These are phyloP conservation scores for Elephantulus edwardii DNA, from an alignment of 2,113 vertebrate species.

Conservation along the genomic window DNA sequence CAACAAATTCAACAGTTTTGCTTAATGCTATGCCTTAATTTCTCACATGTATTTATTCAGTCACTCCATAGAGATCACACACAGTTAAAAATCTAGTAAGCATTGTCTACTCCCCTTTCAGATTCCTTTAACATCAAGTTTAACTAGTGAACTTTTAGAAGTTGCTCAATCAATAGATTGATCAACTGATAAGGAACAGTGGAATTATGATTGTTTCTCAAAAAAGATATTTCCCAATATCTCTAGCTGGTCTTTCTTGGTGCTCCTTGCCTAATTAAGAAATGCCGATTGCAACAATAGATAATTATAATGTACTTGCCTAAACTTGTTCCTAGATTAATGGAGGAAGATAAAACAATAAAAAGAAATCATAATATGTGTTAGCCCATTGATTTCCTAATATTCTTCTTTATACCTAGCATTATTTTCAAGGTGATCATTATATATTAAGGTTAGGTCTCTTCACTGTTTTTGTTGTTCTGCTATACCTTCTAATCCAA, in stretches of 20 bases:
- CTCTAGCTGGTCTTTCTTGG: not conserved
- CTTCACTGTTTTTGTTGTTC: not conserved
- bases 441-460: slow-evolving; percentile 24
- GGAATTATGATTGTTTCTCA: slow-evolving; percentile 15
- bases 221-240: slow-evolving; percentile 33
- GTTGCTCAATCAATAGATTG: not conserved
- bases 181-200: not conserved
- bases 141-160: not conserved
- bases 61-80: not conserved
- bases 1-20: not conserved
- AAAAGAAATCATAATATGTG: slow-evolving; percentile 54
- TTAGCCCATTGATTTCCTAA: slow-evolving; percentile 42
- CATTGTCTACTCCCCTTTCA: not conserved
- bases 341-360: slow-evolving; percentile 58
- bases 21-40: not conserved
- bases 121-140: not conserved
- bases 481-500: not conserved
- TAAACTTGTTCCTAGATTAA: slow-evolving; percentile 54
- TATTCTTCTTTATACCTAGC: slow-evolving; percentile 21
- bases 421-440: slow-evolving; percentile 51
- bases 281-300: slow-evolving; percentile 57
- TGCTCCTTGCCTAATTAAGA: slow-evolving; percentile 58
- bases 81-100: not conserved
- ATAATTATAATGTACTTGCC: slow-evolving; percentile 57
- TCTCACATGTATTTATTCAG: not conserved